These are phyloP conservation scores for Carterocephalus palaemon DNA, from an alignment of 2,888 invertebrate genomes.

Conservation along the genomic window DNA sequence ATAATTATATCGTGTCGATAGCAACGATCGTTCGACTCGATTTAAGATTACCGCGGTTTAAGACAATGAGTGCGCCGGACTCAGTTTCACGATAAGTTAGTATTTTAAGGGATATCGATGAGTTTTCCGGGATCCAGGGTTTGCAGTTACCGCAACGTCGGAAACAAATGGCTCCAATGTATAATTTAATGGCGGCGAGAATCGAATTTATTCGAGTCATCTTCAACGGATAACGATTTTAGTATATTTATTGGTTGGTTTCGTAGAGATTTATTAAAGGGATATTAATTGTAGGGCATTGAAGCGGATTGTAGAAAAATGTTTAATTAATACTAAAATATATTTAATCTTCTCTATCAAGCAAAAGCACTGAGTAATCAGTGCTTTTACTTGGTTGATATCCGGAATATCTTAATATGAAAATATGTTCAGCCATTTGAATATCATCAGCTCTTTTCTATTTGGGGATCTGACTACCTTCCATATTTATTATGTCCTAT, in stretches of 20 bases:
- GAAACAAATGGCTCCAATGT: conserved; percentile 13
- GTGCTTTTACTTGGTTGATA: too few species aligned
- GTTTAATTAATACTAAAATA: too few species aligned
- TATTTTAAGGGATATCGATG: conserved; percentile 23
- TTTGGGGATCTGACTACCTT: too few species aligned
- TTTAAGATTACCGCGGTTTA: conserved; percentile 31
- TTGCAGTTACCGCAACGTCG: conserved; percentile 1
- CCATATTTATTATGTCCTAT: too few species aligned
- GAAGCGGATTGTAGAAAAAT: too few species aligned
- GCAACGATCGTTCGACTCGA: conserved; percentile 30
- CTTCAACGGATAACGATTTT: conserved; percentile 18
- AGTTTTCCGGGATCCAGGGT: conserved; percentile 16
- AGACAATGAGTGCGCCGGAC: conserved; percentile 26
- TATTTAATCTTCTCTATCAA: too few species aligned
- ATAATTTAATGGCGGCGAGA: conserved; percentile 13
- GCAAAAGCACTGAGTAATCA: too few species aligned
- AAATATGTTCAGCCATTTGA: too few species aligned
- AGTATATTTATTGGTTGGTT: conserved; percentile 13
- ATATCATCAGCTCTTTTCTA: too few species aligned
- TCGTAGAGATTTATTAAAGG: conserved; percentile 1
- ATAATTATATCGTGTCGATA: conserved; percentile 38
- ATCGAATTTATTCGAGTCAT: conserved; percentile 21
- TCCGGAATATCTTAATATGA: too few species aligned
- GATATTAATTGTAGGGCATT: conserved; percentile 6
- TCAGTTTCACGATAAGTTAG: conserved; percentile 16